Evolutionary conservation across 2,888 invertebrate genomes (phyloP).

Genomic region (Phalera bucephala): DNA sequence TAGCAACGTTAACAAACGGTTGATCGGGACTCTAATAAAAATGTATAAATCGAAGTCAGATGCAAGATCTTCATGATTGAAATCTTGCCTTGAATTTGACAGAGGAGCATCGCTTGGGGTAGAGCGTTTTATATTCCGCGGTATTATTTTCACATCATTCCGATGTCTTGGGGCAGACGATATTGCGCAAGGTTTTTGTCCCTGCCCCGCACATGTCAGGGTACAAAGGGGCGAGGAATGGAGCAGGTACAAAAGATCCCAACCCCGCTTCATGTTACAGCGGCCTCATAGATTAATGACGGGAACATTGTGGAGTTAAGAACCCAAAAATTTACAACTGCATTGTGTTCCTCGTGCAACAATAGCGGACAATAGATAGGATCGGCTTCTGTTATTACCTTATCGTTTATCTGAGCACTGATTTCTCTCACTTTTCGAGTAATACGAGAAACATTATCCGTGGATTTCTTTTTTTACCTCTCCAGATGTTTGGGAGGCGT

Average conservation of each 20-base stretch:
- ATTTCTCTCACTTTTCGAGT: slow-evolving; percentile 76
- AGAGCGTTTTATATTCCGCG: slow-evolving; percentile 50
- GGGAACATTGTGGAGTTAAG: slow-evolving; percentile 79
- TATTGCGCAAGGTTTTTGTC: slow-evolving; percentile 80
- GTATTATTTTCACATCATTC: slow-evolving; percentile 72
- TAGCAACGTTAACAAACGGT: slow-evolving; percentile 52
- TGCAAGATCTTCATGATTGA: slow-evolving; percentile 45
- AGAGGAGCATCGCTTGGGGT: slow-evolving; percentile 4
- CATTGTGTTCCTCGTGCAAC: slow-evolving; percentile 66
- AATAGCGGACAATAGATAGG: slow-evolving; percentile 75
- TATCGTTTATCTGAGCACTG: slow-evolving; percentile 70
- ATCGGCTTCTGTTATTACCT: slow-evolving; percentile 81
- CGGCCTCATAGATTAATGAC: slow-evolving; percentile 76
- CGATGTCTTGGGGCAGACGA: slow-evolving; percentile 60
- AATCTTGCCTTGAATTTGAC: slow-evolving; percentile 35
- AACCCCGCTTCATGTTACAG: slow-evolving; percentile 76
- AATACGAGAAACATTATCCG: slow-evolving; percentile 70
- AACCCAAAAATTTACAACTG: slow-evolving; percentile 82
- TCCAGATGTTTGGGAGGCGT: slow-evolving; percentile 77
- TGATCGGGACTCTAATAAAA: slow-evolving; percentile 47
- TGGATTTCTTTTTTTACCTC: slow-evolving; percentile 47
- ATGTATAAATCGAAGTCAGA: slow-evolving; percentile 33
- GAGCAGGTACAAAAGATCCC: slow-evolving; percentile 76
- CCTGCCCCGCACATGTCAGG: slow-evolving; percentile 74
- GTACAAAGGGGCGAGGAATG: slow-evolving; percentile 63